Evolutionary conservation across 1,140 invertebrate species (phyloP), one percentile per base, ranked within the genome.

Genomic region (Brachystomella parvula): DNA sequence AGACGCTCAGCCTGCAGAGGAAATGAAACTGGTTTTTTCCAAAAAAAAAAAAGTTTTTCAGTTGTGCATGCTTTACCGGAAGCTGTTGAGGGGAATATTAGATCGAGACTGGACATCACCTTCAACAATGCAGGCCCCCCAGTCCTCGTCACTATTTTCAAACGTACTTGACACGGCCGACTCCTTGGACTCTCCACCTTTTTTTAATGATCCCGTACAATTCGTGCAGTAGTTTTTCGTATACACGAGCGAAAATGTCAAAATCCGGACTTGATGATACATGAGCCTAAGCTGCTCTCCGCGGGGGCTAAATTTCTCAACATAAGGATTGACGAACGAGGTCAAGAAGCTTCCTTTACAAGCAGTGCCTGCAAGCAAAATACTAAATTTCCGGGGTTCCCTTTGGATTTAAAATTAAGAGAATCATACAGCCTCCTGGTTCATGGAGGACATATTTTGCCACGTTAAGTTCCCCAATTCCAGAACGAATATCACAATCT

Each of bases 101-200:
- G 61, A 63, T 21, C 21, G 21, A 12, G 39, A 39, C 24, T 28
- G 47, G 15, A 63, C 17, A 53, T 47, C 47, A 26, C 61, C 61
- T 30, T 63, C 61, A 26, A 63, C 61, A 21, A 63, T 26, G 30
- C 61, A 63, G 24, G 61, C 35, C 24, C 61, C 61, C 61, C 61
- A 63, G 26, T 53, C 44, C 3, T 6, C 47, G 21, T 24, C 35
- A 6, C 17, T 49, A 33, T 31, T 62, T 62, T 33, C n/a, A 62
- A 62, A 39, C 33, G 21, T 53, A 19, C 49, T 24, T 6, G 12
- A 6, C 9, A 53, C 6, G 15, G 49, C 21, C 21, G 49, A 53
- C 24, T 53, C 12, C 24, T 53, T 53, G 6, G 35, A 9, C 6
- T 39, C 35, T 17, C 12, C 6, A 15, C 24, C 24, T 6, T 53